These are phyloP conservation scores for Epinephelus lanceolatus DNA, from an alignment of 2,113 vertebrate genomes.

Conservation along the genomic window DNA sequence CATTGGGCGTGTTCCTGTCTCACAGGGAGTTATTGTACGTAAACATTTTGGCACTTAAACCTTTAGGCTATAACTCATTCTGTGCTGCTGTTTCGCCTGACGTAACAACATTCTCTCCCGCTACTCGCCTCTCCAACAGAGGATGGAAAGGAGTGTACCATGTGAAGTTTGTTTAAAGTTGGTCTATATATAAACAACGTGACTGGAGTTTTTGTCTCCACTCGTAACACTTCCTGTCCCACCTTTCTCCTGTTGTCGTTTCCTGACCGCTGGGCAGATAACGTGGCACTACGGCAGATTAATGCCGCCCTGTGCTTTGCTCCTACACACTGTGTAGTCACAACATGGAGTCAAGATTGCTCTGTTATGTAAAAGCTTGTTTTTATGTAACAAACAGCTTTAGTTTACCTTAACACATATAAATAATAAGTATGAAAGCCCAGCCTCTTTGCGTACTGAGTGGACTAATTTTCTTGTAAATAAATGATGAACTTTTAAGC, in stretches of 20 bases:
- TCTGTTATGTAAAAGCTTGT: slow-evolving; percentile 17
- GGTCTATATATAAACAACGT: slow-evolving; percentile 70
- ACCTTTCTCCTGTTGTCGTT: slow-evolving; percentile 65
- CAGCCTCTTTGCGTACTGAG: slow-evolving; percentile 17
- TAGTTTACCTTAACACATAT: slow-evolving; percentile 29
- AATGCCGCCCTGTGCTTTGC: slow-evolving; percentile 46
- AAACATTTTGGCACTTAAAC: background rate
- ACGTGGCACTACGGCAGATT: slow-evolving; percentile 55
- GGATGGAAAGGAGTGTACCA: slow-evolving; percentile 52
- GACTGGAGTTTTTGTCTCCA: slow-evolving; percentile 42
- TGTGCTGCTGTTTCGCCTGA: slow-evolving; percentile 4
- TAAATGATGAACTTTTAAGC: slow-evolving; percentile 72
- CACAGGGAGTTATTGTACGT: background rate
- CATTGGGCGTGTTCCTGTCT: background rate
- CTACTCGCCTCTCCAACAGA: slow-evolving; percentile 1
- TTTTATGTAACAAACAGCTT: slow-evolving; percentile 34
- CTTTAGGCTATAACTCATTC: background rate
- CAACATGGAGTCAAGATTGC: slow-evolving; percentile 20
- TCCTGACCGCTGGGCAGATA: slow-evolving; percentile 65
- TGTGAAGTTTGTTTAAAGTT: slow-evolving; percentile 72
- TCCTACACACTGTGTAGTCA: slow-evolving; percentile 8
- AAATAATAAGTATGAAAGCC: slow-evolving; percentile 17
- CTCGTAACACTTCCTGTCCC: slow-evolving; percentile 78
- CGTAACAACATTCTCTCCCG: slow-evolving; percentile 40
- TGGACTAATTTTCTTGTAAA: slow-evolving; percentile 56